A percentile compares a stretch with the other conserved stretches of the same genome.
phyloP scores from a whole-genome alignment of 2,888 invertebrate genomes.

The Harmothoe impar region DNA sequence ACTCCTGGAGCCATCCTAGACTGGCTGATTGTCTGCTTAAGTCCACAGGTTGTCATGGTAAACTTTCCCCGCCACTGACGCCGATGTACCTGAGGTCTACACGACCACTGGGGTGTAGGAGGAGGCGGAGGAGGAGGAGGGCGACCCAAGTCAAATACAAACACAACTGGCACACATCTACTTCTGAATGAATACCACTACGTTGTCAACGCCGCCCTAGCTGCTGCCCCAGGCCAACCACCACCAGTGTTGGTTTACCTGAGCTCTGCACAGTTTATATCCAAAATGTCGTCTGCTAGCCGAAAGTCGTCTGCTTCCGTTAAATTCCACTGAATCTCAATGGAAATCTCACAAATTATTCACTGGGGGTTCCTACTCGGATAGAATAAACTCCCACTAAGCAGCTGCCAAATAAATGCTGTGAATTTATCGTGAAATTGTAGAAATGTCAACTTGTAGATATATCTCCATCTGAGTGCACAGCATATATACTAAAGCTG shows the following conservation, averaged over 20 bases:
- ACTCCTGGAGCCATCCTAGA: background rate
- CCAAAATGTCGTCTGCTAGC: background rate
- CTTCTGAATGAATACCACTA: slow-evolving; percentile 47
- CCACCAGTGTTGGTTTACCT: slow-evolving; percentile 33
- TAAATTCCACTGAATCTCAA: background rate
- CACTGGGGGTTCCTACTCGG: too few species aligned
- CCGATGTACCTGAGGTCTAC: background rate
- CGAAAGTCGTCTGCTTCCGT: background rate
- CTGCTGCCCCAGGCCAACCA: slow-evolving; percentile 25
- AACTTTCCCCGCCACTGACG: slow-evolving; percentile 24
- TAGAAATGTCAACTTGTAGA: background rate
- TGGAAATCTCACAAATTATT: background rate
- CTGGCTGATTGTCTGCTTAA: slow-evolving; percentile 30
- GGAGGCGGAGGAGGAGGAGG: too few species aligned
- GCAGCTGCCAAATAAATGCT: too few species aligned
- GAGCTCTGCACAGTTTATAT: slow-evolving; percentile 10
- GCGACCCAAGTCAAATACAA: slow-evolving; percentile 53
- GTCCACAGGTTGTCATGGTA: slow-evolving; percentile 47
- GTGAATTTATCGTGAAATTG: background rate
- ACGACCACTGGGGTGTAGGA: background rate
- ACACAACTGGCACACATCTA: slow-evolving; percentile 48
- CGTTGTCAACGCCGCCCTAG: background rate
- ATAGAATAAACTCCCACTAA: too few species aligned
- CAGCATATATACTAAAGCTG: background rate
- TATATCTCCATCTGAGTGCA: background rate